phyloP scores from a whole-genome alignment of 2,888 invertebrate species.

The Griposia aprilina region DNA sequence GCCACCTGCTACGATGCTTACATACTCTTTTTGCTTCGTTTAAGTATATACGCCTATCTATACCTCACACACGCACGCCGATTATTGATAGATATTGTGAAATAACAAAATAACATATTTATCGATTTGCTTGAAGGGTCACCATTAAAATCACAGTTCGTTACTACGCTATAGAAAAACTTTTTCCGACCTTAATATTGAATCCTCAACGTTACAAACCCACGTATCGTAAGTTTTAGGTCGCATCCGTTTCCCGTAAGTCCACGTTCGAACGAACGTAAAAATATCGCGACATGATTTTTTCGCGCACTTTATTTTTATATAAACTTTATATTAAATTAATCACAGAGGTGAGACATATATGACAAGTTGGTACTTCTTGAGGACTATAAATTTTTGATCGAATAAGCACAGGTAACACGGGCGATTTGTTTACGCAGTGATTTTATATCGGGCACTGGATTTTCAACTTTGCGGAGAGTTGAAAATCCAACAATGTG shows the following conservation, averaged over 20 bases:
- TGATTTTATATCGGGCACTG: too few relatives aligned
- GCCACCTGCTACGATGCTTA: not conserved
- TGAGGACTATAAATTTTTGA: too few relatives aligned
- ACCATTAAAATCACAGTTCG: not conserved
- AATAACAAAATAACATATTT: not conserved
- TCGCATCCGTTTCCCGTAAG: not conserved
- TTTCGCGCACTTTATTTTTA: too few relatives aligned
- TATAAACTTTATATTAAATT: too few relatives aligned
- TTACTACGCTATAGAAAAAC: not conserved
- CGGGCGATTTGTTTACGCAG: too few relatives aligned
- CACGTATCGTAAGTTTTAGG: not conserved
- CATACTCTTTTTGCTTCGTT: not conserved
- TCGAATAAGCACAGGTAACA: too few relatives aligned
- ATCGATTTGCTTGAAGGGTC: not conserved
- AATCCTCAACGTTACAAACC: not conserved
- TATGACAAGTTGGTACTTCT: too few relatives aligned
- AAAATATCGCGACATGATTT: too few relatives aligned
- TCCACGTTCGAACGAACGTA: too few relatives aligned
- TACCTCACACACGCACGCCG: not conserved
- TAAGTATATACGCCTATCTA: not conserved
- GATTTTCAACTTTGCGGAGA: too few relatives aligned
- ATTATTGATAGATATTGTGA: not conserved
- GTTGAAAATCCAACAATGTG: too few relatives aligned
- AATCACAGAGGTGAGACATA: too few relatives aligned
- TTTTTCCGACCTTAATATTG: not conserved